A percentile compares a stretch with the other conserved stretches of the same genome.
phyloP scores from a whole-genome alignment of 2,113 vertebrate genomes.

The Poecile atricapillus region DNA sequence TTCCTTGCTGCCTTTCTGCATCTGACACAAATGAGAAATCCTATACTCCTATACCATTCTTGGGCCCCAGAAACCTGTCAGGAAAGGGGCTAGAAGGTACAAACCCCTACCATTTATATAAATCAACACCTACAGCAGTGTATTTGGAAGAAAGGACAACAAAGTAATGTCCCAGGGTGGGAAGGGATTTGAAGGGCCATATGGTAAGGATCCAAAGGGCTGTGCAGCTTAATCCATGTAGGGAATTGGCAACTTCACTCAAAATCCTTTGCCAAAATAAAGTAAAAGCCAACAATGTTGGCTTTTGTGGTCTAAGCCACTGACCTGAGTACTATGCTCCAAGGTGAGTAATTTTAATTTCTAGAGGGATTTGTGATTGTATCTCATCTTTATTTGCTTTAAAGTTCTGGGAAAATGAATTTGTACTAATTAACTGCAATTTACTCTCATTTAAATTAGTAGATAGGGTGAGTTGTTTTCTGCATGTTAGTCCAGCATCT shows the following conservation, averaged over 20 bases:
- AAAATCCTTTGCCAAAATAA: neutral
- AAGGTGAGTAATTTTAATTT: neutral
- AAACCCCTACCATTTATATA: neutral
- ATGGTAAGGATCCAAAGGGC: neutral
- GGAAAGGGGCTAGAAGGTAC: neutral
- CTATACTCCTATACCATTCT: neutral
- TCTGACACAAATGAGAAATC: neutral
- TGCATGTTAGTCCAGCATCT: neutral
- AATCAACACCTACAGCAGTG: neutral
- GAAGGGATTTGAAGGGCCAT: neutral
- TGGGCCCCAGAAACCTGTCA: neutral
- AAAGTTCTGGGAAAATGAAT: neutral
- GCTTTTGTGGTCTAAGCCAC: neutral
- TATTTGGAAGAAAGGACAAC: neutral
- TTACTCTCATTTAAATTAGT: neutral
- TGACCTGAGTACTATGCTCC: neutral
- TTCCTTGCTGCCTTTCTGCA: neutral
- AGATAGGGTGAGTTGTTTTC: neutral
- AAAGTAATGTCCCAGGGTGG: neutral
- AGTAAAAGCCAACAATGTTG: neutral
- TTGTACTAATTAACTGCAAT: neutral
- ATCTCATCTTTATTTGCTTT: neutral
- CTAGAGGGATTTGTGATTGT: neutral
- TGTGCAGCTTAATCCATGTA: neutral
- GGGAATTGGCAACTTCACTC: neutral